Evolutionary conservation across 2,888 invertebrate genomes (phyloP).

Genomic region (Diplazon laetatorius): DNA sequence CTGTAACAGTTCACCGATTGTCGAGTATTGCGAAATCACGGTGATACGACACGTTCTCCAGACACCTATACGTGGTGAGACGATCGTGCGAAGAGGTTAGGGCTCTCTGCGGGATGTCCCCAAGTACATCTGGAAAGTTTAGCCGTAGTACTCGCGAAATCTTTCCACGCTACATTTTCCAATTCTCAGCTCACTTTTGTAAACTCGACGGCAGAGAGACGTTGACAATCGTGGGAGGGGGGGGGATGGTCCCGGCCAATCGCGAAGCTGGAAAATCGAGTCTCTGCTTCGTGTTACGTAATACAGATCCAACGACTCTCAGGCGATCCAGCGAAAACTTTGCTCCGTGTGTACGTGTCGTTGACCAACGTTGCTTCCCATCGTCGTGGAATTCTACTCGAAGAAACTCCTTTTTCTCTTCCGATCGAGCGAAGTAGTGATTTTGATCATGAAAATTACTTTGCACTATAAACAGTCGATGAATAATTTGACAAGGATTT

Average conservation of each 20-base stretch:
- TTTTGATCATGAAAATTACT: background rate
- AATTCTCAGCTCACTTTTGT: conserved; percentile 10
- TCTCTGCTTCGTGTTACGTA: background rate
- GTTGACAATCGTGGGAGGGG: conserved; percentile 4
- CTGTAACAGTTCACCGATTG: conserved; percentile 9
- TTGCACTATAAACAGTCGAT: background rate
- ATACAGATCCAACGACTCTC: background rate
- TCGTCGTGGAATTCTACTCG: background rate
- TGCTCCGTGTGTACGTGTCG: background rate
- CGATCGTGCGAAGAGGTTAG: conserved; percentile 6
- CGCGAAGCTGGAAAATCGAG: background rate
- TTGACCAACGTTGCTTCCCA: background rate
- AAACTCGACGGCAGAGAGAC: conserved; percentile 6
- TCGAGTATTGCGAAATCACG: conserved; percentile 12
- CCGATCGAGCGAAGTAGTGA: background rate
- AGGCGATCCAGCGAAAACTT: background rate
- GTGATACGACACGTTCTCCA: conserved; percentile 32
- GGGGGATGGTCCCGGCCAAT: background rate
- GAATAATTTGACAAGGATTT: too few species aligned
- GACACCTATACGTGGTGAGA: conserved; percentile 21
- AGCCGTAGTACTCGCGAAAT: conserved; percentile 8
- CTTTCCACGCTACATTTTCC: conserved; percentile 21
- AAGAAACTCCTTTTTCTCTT: background rate
- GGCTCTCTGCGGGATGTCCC: conserved; percentile 25
- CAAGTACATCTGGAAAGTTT: conserved; percentile 27